Conservation (phyloP, 2,113 vertebrate genomes). For the Notarius lentiginosus region DNA sequence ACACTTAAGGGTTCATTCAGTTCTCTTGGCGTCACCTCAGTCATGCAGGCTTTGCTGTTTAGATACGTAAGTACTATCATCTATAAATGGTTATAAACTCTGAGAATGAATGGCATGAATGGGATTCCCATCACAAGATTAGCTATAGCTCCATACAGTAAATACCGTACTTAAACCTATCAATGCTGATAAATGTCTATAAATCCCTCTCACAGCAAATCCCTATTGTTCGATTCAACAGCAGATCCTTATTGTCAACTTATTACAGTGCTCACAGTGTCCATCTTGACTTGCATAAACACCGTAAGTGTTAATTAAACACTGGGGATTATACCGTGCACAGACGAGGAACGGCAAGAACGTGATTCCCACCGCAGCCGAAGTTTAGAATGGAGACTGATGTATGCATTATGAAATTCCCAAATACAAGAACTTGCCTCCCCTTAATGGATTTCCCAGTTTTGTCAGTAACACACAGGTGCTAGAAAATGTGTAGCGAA, state of each 20-base stretch:
- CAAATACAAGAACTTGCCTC: not conserved
- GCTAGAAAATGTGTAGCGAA: not conserved
- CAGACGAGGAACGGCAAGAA: slow-evolving; percentile 6
- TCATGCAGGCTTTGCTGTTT: not conserved
- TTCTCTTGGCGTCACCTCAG: not conserved
- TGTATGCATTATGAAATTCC: not conserved
- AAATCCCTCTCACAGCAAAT: slow-evolving; percentile 9
- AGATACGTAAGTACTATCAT: not conserved
- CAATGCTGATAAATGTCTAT: not conserved
- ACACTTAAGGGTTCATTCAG: not conserved
- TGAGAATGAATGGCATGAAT: slow-evolving; percentile 6
- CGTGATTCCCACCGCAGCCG: slow-evolving; percentile 48
- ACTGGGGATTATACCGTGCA: slow-evolving; percentile 14
- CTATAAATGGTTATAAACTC: not conserved
- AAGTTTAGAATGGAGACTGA: slow-evolving; percentile 51
- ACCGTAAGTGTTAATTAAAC: slow-evolving; percentile 30
- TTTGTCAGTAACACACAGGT: not conserved
- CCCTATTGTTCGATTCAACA: not conserved
- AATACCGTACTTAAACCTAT: slow-evolving; percentile 3
- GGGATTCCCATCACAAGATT: not conserved
- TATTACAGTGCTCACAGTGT: slow-evolving; percentile 23
- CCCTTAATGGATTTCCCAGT: slow-evolving; percentile 6
- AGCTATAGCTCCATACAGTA: not conserved
- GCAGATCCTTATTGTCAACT: slow-evolving; percentile 1
- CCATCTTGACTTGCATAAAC: slow-evolving; percentile 25